Conservation (phyloP, 2,113 vertebrate species). For the Serinus canaria region DNA sequence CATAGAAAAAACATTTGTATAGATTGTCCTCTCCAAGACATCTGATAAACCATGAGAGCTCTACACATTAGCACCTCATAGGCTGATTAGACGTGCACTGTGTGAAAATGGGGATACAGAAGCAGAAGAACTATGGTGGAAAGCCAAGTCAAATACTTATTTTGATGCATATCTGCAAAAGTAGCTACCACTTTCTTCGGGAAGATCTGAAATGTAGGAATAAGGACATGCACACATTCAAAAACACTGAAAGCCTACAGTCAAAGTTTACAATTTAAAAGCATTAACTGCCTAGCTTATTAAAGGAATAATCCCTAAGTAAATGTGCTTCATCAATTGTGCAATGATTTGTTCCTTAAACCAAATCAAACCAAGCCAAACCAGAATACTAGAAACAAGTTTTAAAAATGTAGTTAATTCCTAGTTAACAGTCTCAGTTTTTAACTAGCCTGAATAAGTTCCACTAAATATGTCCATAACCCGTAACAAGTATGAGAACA, state of each 20-base stretch:
- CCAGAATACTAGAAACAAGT: neutral
- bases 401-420: neutral
- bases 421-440: neutral
- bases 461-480: neutral
- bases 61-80: neutral
- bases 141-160: neutral
- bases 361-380: neutral
- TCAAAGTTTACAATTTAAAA: neutral
- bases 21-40: neutral
- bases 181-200: neutral
- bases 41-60: neutral
- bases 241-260: neutral
- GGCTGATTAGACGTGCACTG: neutral
- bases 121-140: neutral
- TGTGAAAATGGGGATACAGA: neutral
- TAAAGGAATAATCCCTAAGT: neutral
- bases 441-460: neutral
- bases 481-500: neutral
- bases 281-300: neutral
- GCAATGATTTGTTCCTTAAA: neutral
- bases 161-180: neutral
- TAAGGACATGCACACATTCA: neutral
- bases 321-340: neutral
- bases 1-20: neutral
- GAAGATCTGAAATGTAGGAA: neutral